Conservation (phyloP, 2,888 invertebrate species). For the Caenorhabditis sp. region DNA sequence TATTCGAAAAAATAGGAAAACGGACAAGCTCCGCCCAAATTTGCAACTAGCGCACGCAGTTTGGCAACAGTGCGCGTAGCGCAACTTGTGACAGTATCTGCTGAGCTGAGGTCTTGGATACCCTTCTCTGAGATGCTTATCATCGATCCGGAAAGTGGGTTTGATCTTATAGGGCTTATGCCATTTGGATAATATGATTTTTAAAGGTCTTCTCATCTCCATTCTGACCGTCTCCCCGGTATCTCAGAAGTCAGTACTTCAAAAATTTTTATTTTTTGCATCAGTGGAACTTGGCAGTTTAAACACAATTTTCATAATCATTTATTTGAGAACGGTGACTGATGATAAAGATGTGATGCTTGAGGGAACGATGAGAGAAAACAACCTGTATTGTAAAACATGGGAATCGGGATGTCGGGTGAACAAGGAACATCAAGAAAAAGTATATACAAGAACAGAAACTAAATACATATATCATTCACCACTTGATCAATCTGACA, state of each 20-base stretch:
- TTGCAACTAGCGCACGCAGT: slow-evolving; percentile 20
- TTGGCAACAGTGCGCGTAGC: slow-evolving; percentile 15
- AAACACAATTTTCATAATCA: not conserved
- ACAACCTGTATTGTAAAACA: slow-evolving; percentile 36
- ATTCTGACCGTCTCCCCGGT: no score
- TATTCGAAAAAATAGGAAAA: slow-evolving; percentile 19
- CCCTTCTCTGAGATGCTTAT: no score
- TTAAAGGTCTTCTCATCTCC: no score
- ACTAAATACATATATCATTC: no score
- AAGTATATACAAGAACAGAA: slow-evolving; percentile 26
- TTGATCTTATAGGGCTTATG: no score
- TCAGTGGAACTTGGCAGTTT: no score
- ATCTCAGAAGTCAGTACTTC: no score
- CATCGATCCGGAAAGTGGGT: no score
- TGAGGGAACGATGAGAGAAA: not conserved
- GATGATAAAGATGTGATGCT: not conserved
- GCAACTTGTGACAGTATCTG: no score
- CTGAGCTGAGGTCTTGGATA: no score
- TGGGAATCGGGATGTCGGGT: slow-evolving; percentile 47
- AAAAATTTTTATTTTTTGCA: no score
- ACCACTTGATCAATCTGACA: slow-evolving; percentile 74
- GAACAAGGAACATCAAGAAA: slow-evolving; percentile 7
- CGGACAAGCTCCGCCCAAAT: slow-evolving; percentile 21
- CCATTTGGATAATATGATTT: no score
- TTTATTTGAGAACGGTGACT: slow-evolving; percentile 3